phyloP scores from a whole-genome alignment of 1,140 invertebrate genomes.

The Heliothis subflexa region DNA sequence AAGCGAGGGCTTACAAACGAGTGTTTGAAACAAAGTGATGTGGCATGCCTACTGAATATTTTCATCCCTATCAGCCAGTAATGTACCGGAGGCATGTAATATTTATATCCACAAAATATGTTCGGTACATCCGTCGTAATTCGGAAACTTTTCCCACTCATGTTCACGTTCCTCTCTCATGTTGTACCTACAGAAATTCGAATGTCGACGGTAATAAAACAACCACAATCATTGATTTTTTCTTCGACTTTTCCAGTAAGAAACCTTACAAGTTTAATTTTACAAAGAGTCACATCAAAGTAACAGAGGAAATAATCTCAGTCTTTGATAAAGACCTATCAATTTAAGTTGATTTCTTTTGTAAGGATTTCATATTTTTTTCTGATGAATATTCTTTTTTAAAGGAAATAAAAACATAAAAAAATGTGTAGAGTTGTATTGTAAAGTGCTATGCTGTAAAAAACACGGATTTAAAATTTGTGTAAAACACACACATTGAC shows the following conservation, averaged over 20 bases:
- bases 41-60: neutral
- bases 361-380: too few species aligned
- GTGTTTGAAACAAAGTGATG: neutral
- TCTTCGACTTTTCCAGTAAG: neutral
- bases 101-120: constrained; percentile 26
- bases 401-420: neutral
- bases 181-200: constrained; percentile 45
- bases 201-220: constrained; percentile 32
- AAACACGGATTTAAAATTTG: neutral
- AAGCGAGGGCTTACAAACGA: neutral
- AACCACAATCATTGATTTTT: constrained; percentile 54
- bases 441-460: neutral
- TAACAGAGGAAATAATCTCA: neutral
- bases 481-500: neutral
- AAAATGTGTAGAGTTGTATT: neutral
- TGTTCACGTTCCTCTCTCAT: constrained; percentile 33
- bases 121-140: constrained; percentile 8
- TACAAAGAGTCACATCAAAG: neutral
- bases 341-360: constrained; percentile 5
- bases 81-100: constrained; percentile 18
- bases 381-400: neutral
- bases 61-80: constrained; percentile 11
- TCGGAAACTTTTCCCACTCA: constrained; percentile 35
- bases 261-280: neutral
- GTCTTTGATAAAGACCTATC: constrained; percentile 1